Conservation (phyloP, 2,113 vertebrate species). For the Corythornis cristatus region DNA sequence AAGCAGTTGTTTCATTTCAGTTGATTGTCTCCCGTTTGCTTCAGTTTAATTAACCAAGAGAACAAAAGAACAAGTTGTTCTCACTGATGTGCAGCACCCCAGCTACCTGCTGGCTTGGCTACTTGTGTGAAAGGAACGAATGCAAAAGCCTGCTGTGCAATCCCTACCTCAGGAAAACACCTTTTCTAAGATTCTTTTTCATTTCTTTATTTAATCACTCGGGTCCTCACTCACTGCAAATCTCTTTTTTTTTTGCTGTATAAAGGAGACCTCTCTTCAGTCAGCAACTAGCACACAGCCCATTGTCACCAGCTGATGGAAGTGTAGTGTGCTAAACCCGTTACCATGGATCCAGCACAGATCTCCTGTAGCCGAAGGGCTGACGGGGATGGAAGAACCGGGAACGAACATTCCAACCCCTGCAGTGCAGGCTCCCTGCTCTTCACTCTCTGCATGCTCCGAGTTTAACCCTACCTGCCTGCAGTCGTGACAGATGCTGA, state of each 20-base stretch:
- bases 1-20: slow-evolving; percentile 49
- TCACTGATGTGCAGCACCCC: slow-evolving; percentile 25
- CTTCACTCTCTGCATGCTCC: slow-evolving; percentile 49
- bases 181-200: neutral
- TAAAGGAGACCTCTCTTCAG: slow-evolving; percentile 29
- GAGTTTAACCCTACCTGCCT: slow-evolving; percentile 69
- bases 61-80: slow-evolving; percentile 71
- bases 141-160: slow-evolving; percentile 22
- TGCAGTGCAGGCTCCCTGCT: slow-evolving; percentile 79
- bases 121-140: neutral
- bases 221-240: slow-evolving; percentile 22
- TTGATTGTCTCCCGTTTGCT: neutral
- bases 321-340: slow-evolving; percentile 63
- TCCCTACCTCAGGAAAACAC: slow-evolving; percentile 60
- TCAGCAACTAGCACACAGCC: slow-evolving; percentile 47
- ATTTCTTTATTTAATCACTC: slow-evolving; percentile 44
- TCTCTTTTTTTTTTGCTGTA: neutral
- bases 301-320: slow-evolving; percentile 62
- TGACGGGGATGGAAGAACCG: neutral
- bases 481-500: slow-evolving; percentile 68
- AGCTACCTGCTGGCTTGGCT: slow-evolving; percentile 6
- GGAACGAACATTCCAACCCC: slow-evolving; percentile 68
- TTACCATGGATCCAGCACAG: slow-evolving; percentile 79
- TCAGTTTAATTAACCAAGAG: slow-evolving; percentile 63
- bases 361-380: slow-evolving; percentile 59